Base-by-base conservation (phyloP, 2,113 vertebrate species). In the Mirza zaza region DNA sequence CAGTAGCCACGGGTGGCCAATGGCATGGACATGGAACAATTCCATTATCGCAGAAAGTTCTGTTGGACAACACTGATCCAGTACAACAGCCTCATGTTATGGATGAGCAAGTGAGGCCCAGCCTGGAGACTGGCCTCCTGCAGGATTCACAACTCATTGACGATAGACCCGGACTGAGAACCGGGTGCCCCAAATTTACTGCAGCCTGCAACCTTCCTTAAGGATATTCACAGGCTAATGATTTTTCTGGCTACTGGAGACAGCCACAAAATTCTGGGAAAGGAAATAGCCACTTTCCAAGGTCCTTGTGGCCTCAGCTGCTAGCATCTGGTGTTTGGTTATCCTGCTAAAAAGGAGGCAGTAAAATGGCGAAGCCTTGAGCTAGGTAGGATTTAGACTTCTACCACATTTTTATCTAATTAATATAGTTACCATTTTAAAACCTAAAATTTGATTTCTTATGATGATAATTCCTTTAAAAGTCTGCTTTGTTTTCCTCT, bases 371-470 rank as follows among this genome's bases (percentile, higher is more conserved):
- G n/a, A 71, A n/a, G 23, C 21, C 85, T 29, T 85, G 48, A 8
- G 14, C 42, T 39, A 34, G 42, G 39, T 39, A 34, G 42, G n/a
- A 7, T 95, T 93, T 73, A 29, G 57, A 52, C 52, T 91, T 91
- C 57, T 63, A 3, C 20, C 34, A 68, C 85, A 39, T 59, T 82
- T 94, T 45, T 42, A 76, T 70, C 48, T 61, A 18, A 61, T 21
- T 77, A 87, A 68, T 65, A 32, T 45, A 3, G 39, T 65, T 79
- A 50, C 50, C 45, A 48, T 79, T 95, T 81, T 29, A 90, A 94
- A 92, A 79, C 32, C 57, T 73, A 67, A 94, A 84, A 68, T 86
- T 65, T 82, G 45, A 97, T 91, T 88, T 94, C 77, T 96, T 81
- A 12, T 87, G 81, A 76, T 36, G 45, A 67, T 17, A 65, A 32